Conservation (phyloP, 2,888 invertebrate genomes). For the Acanthosepion esculentum region DNA sequence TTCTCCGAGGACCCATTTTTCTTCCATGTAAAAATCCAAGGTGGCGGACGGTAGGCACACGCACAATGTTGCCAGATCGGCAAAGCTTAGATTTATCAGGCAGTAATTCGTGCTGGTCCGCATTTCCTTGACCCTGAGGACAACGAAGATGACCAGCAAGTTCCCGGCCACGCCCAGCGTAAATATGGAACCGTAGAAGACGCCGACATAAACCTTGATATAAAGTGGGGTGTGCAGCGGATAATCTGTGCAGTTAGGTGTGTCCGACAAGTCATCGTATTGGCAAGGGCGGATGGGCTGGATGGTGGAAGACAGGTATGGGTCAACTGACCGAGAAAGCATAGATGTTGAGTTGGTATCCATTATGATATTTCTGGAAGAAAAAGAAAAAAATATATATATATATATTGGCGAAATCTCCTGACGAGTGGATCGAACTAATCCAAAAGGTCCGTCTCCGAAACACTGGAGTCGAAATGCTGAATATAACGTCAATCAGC, state of each 20-base stretch:
- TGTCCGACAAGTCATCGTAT: not conserved
- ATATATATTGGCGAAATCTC: not conserved
- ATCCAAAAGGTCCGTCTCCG: no score
- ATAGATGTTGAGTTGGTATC: not conserved
- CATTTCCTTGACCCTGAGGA: constrained; percentile 93
- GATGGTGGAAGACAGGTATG: not conserved
- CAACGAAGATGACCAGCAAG: constrained; percentile 93
- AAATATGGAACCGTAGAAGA: constrained; percentile 90
- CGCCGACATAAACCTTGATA: constrained; percentile 90
- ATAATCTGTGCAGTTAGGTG: not conserved
- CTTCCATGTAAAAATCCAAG: constrained; percentile 92
- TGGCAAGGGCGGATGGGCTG: not conserved
- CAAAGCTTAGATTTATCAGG: constrained; percentile 92
- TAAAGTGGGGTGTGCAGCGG: constrained; percentile 77
- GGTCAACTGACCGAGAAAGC: not conserved
- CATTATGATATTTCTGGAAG: not conserved
- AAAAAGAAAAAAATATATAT: not conserved
- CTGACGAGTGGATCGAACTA: no score
- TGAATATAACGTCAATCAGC: no score
- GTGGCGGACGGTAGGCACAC: constrained; percentile 94
- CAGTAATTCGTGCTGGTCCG: constrained; percentile 95
- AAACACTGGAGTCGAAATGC: no score
- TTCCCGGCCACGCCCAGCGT: constrained; percentile 92
- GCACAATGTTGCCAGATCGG: constrained; percentile 91
- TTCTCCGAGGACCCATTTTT: constrained; percentile 93